These are phyloP conservation scores for Phocoena phocoena DNA, from an alignment of 2,113 vertebrate species.

Conservation along the genomic window DNA sequence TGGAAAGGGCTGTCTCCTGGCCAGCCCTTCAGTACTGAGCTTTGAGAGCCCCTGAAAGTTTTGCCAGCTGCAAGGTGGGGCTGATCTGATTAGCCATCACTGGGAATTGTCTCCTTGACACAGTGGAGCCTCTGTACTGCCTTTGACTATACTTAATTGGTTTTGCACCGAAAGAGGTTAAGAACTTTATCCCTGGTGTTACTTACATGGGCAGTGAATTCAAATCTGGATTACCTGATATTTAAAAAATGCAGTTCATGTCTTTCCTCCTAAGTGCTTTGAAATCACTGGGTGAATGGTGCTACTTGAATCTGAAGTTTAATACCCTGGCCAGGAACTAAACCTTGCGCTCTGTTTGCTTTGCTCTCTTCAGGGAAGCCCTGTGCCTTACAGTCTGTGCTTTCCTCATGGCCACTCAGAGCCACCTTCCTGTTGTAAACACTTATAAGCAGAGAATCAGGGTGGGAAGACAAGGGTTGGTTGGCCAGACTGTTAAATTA, in stretches of 20 bases:
- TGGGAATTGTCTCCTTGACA: not conserved
- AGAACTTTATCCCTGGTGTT: slow-evolving; percentile 28
- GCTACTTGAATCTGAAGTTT: not conserved
- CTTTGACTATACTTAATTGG: slow-evolving; percentile 14
- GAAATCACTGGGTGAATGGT: not conserved
- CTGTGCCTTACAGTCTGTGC: not conserved
- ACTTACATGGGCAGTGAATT: not conserved
- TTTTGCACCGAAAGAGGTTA: slow-evolving; percentile 37
- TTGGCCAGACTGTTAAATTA: not conserved
- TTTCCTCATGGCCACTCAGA: not conserved
- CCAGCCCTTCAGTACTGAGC: not conserved
- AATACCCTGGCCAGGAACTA: not conserved
- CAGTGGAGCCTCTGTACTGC: not conserved
- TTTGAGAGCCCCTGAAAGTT: not conserved
- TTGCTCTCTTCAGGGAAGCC: not conserved
- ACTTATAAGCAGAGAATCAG: not conserved
- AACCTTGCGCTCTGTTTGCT: not conserved
- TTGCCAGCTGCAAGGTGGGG: not conserved
- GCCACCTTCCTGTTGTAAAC: not conserved
- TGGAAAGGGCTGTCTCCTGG: not conserved
- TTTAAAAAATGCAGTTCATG: not conserved
- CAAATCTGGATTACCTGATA: not conserved
- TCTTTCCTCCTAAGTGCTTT: not conserved
- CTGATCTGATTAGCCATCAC: not conserved
- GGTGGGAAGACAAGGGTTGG: not conserved